These are phyloP conservation scores for Harpalus rufipes DNA, from an alignment of 2,888 invertebrate species.

Conservation along the genomic window DNA sequence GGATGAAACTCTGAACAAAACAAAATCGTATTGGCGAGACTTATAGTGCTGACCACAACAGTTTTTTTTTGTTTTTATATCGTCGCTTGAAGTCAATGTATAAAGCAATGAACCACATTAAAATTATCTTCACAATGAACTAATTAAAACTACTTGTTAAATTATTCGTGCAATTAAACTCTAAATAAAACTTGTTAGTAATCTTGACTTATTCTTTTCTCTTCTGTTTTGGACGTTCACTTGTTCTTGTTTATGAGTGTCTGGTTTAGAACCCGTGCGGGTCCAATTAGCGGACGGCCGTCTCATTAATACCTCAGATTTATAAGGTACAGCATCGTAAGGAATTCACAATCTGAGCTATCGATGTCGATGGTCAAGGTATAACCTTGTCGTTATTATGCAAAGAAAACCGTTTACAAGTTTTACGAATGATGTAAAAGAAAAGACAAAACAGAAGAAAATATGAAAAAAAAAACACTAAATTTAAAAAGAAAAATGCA, in stretches of 20 bases:
- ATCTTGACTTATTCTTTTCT: not conserved
- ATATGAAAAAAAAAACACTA: too few species aligned
- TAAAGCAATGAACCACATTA: not conserved
- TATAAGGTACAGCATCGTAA: constrained; percentile 27
- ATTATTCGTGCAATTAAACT: not conserved
- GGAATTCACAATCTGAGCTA: constrained; percentile 23
- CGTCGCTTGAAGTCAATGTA: not conserved
- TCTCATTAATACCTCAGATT: constrained; percentile 62
- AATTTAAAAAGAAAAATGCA: too few species aligned
- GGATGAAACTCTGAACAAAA: too few species aligned
- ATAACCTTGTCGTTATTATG: too few species aligned
- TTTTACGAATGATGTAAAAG: too few species aligned
- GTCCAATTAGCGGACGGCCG: constrained; percentile 58
- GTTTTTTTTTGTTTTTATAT: not conserved
- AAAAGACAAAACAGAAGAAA: too few species aligned
- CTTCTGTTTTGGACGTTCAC: constrained; percentile 10
- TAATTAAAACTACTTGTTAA: not conserved
- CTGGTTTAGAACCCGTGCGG: constrained; percentile 24
- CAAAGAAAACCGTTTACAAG: too few species aligned
- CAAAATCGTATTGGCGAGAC: too few species aligned
- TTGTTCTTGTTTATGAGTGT: constrained; percentile 6
- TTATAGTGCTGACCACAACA: too few species aligned
- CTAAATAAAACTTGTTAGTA: not conserved
- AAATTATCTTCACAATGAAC: not conserved
- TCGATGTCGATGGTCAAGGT: not conserved